Evolutionary conservation across 2,113 vertebrate genomes (phyloP), one percentile per base, ranked within the genome.

Genomic region (Anas platyrhynchos): DNA sequence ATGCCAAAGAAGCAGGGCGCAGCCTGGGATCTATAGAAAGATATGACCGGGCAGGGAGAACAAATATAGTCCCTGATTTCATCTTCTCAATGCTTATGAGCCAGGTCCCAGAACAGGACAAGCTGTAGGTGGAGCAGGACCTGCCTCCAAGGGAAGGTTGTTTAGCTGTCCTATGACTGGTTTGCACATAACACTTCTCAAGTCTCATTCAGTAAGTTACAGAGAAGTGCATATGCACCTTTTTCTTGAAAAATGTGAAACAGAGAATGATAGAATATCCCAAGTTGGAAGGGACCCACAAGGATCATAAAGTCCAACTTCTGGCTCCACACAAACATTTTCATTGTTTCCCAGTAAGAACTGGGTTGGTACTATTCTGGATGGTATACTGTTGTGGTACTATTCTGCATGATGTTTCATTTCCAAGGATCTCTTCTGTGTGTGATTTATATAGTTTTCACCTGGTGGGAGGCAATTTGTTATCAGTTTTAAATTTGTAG

Each of bases 21-120:
- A 44, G 62, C 78, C 84, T 77, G 94, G 54, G 77, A 88, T 89
- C 87, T 91, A 81, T 71, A 93, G 78, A 96, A 95, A 96, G 88
- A 93, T 69, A 68, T 82, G 94, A 92, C 86, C 4, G 0, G 62
- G 50, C 81, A 73, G 71, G 46, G 71, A 69, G 63, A 67, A 61
- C 89, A 96, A 96, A 94, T 96, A 95, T 96, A 97, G 94, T 38
- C 31, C 54, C 62, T 96, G 96, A 95, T 88, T 94, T 94, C 69
- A 96, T 97, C 88, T 79, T 71, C 41, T 67, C 41, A 29, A 8
- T 4, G 3, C 74, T 79, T 52, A 29, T 0, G 10, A 92, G 88
- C 77, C 74, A 87, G 54, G 74, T 93, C 9, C 27, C 7, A 3
- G 81, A 83, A 46, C 29, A 86, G 41, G 76, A 78, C 71, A 86